Evolutionary conservation across 2,888 invertebrate genomes (phyloP), one percentile per base, ranked within the genome.

Genomic region (Gnatocerus cornutus): DNA sequence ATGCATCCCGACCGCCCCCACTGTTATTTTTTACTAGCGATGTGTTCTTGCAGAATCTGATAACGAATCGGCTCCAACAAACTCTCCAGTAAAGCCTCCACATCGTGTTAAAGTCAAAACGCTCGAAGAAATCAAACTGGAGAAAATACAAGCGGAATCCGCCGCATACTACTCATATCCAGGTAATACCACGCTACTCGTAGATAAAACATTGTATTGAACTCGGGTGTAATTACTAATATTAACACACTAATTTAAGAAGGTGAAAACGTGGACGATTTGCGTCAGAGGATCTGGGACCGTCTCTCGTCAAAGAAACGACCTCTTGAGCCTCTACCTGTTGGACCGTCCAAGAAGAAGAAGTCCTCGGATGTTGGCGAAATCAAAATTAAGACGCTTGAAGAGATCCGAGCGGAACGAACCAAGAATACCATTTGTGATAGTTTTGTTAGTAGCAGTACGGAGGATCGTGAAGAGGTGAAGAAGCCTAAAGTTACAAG

Each of bases 1-100:
- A 83, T 83, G 82, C 83, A 82, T 81, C 74, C 70, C 71, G 67
- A 71, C 50, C 66, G 1, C 37, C 10, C 77, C 41, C 45, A 52
- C 10, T 69, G 27, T 71, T n/a, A n/a, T n/a, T n/a, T n/a, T 14
- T 56, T 70, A 66, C 13, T 69, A 74, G 80, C 80, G 84, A 83
- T 89, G 89, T 90, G 88, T 91, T 87, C 89, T 91, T 91, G 88
- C 91, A 92, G 92, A 92, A 86, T 92, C 92, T 80, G 92, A 92
- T 88, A 90, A 88, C 84, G 92, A 92, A 87, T 91, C 91, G 83
- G 88, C 87, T 76, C 89, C 90, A 21, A 89, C 90, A 33, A 86
- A 86, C 66, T 89, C 90, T 74, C 91, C 91, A 70, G 80, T 80
- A 71, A 88, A 87, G 84, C 77, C 77, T 53, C 86, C 86, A 71